Base-by-base conservation (phyloP, 2,888 invertebrate species). In the Unio delphinus region DNA sequence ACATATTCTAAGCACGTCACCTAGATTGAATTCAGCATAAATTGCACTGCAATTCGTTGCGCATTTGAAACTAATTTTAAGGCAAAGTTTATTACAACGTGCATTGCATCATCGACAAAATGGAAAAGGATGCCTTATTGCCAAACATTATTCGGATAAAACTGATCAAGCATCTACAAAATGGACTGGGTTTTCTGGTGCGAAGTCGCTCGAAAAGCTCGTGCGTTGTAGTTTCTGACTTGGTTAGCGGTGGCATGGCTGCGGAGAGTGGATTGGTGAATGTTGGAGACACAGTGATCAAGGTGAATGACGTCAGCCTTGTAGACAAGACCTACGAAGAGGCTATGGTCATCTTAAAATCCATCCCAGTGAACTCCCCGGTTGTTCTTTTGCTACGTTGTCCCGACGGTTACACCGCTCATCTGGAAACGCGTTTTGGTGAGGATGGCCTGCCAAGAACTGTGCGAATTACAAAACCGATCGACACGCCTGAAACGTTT, bases 101-200 rank as follows among this genome's bases (percentile, higher is more conserved):
- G 45, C 45, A 45, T 45, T 45, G 45, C 3, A 45, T 15, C 11
- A 45, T 30, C n/a, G 23, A 8, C 8, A 15, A 58, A 65, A 20
- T 45, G 4, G 20, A 30, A 28, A 23, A 58, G 1, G n/a, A 4
- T 15, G 78, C 4, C 15, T 61, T 3, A 45, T 68, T 26, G 61
- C 45, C 82, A 15, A 84, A 83, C 75, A 80, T 84, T 15, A 85
- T 86, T 58, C 75, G 85, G n/a, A 88, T 88, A 8, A 86, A 86
- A 66, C 69, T 89, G 15, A 64, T 81, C 23, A 89, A 89, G 67
- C 80, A 83, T 64, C 73, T 75, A 45, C 76, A 80, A 55, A 80
- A 80, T 18, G 89, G 89, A 28, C 80, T 89, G 17, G 89, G 89
- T 0, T 87, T 89, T 67, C 80, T 85, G 55, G 84, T 88, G 18